phyloP scores from a whole-genome alignment of 2,888 invertebrate species.

The Steromphala cineraria region DNA sequence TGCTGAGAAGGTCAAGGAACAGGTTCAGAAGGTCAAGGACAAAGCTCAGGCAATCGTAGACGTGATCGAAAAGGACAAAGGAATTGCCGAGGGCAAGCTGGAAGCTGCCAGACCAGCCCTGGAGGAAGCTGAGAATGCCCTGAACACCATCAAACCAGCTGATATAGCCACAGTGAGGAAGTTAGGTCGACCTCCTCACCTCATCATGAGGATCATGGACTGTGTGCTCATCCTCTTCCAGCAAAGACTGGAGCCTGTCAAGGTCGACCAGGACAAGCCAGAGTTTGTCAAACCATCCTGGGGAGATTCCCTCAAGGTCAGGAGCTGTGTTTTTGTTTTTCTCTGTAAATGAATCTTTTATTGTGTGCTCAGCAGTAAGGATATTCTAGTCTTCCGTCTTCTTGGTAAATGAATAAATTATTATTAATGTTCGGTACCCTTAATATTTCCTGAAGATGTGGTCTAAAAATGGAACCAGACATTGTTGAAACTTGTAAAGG shows the following conservation, averaged over 20 bases:
- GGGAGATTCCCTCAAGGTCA: slow-evolving; percentile 74
- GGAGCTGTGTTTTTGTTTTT: neutral
- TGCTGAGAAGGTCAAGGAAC: slow-evolving; percentile 75
- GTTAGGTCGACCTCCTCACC: slow-evolving; percentile 75
- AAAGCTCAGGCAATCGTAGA: slow-evolving; percentile 76
- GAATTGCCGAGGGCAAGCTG: slow-evolving; percentile 72
- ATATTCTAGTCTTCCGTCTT: too few relatives aligned
- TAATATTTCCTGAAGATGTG: too few relatives aligned
- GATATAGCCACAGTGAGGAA: slow-evolving; percentile 75
- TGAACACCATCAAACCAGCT: slow-evolving; percentile 77
- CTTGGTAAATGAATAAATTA: too few relatives aligned
- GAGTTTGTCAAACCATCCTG: slow-evolving; percentile 73
- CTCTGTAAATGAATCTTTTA: too few relatives aligned
- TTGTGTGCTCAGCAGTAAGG: too few relatives aligned
- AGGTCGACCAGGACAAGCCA: slow-evolving; percentile 69
- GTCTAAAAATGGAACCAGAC: too few relatives aligned
- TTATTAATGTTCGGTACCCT: too few relatives aligned
- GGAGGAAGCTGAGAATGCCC: slow-evolving; percentile 75
- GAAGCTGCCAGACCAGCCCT: slow-evolving; percentile 74
- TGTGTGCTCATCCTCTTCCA: slow-evolving; percentile 74
- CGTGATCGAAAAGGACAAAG: slow-evolving; percentile 71
- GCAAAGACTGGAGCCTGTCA: slow-evolving; percentile 61
- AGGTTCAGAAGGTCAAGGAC: slow-evolving; percentile 76
- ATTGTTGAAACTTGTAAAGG: too few relatives aligned
- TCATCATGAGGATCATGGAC: slow-evolving; percentile 76